Conservation (phyloP, 2,797 vertebrate genomes). For the Trichosurus vulpecula region DNA sequence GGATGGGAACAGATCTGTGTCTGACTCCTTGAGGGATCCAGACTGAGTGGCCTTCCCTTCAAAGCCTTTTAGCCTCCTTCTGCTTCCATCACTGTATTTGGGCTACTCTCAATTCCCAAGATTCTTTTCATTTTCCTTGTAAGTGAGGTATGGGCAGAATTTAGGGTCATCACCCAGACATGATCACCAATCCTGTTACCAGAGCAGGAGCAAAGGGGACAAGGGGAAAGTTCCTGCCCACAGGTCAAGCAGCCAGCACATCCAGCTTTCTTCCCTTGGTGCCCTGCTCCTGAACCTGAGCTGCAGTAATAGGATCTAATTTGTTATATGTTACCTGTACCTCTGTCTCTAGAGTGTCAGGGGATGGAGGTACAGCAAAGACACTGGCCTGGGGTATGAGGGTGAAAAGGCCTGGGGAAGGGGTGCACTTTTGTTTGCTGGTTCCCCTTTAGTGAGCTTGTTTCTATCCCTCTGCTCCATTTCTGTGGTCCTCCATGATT, state of each 20-base stretch:
- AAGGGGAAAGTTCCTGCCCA: neutral
- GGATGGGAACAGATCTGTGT: neutral
- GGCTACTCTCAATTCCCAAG: neutral
- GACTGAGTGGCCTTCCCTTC: neutral
- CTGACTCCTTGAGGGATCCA: too few species aligned
- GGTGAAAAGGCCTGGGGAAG: too few species aligned
- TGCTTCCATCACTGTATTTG: neutral
- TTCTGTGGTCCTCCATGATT: neutral
- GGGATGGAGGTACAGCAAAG: neutral
- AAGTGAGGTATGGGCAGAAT: neutral
- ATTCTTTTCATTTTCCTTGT: neutral
- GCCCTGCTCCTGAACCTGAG: neutral
- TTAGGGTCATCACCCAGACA: too few species aligned
- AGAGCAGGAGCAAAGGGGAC: neutral
- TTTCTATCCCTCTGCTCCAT: neutral
- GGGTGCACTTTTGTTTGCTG: neutral
- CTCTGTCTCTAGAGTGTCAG: neutral
- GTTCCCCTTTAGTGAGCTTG: neutral
- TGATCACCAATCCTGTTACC: too few species aligned
- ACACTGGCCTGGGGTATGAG: neutral
- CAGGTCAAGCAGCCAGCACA: neutral
- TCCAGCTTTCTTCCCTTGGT: neutral
- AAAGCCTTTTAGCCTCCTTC: neutral
- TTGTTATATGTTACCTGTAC: neutral
- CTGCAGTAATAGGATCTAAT: neutral